A percentile compares a stretch with the other conserved stretches of the same genome.
These are phyloP conservation scores for Pomacea canaliculata DNA, from an alignment of 2,888 invertebrate species.

Conservation along the genomic window DNA sequence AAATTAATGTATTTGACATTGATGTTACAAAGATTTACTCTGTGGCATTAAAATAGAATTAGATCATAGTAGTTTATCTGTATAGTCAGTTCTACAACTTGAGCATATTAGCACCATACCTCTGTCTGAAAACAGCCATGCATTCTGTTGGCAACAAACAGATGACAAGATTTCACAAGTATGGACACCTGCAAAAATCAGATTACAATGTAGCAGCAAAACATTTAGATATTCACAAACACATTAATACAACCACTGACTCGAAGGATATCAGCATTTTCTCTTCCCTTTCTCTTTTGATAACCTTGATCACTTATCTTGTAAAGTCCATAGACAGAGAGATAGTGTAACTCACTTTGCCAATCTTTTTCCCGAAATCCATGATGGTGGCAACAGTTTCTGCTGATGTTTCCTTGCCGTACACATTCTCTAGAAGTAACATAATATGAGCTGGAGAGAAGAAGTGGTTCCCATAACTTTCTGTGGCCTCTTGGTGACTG, in stretches of 20 bases:
- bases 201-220: not conserved
- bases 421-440: constrained; percentile 66
- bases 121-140: constrained; percentile 42
- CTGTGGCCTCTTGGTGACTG: constrained; percentile 59
- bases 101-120: constrained; percentile 33
- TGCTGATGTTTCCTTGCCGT: constrained; percentile 64
- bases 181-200: constrained; percentile 55
- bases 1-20: no score
- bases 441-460: constrained; percentile 70
- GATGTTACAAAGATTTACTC: no score
- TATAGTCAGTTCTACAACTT: not conserved
- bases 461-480: constrained; percentile 70
- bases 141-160: constrained; percentile 65
- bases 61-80: not conserved
- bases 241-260: no score
- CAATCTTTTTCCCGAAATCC: constrained; percentile 64
- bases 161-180: constrained; percentile 59
- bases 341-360: constrained; percentile 53
- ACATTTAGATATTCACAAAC: no score
- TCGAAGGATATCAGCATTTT: no score
- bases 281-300: no score
- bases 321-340: not conserved
- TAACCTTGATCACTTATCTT: no score
- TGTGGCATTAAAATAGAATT: no score
- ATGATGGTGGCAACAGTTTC: constrained; percentile 68